phyloP scores from a whole-genome alignment of 1,140 invertebrate species.

The honey bee (Apis mellifera) region Amel_HAv3.1 CM009940.2:478501-479000 shows the following conservation, averaged over 20 bases:
- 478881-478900: constrained; percentile 74
- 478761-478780: constrained; percentile 42
- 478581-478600: constrained; percentile 89
- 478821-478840: constrained; percentile 75
- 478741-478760: constrained; percentile 64
- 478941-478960: constrained; percentile 77
- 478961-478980: constrained; percentile 76
- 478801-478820: constrained; percentile 75
- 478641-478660: constrained; percentile 71
- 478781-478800: neutral
- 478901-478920: constrained; percentile 64
- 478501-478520: constrained; percentile 87
- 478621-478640: constrained; percentile 88
- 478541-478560: constrained; percentile 84
- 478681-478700: constrained; percentile 67
- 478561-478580: constrained; percentile 80
- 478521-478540: constrained; percentile 84
- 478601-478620: constrained; percentile 92
- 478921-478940: constrained; percentile 66
- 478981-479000: constrained; percentile 83
- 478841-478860: constrained; percentile 78
- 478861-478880: constrained; percentile 69
- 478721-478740: constrained; percentile 73
- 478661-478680: constrained; percentile 42
- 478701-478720: constrained; percentile 75